Percentiles rank a stretch among this genome's conserved stretches.
Conservation (phyloP, 1,140 invertebrate species). For the Danaus melanippus region DNA sequence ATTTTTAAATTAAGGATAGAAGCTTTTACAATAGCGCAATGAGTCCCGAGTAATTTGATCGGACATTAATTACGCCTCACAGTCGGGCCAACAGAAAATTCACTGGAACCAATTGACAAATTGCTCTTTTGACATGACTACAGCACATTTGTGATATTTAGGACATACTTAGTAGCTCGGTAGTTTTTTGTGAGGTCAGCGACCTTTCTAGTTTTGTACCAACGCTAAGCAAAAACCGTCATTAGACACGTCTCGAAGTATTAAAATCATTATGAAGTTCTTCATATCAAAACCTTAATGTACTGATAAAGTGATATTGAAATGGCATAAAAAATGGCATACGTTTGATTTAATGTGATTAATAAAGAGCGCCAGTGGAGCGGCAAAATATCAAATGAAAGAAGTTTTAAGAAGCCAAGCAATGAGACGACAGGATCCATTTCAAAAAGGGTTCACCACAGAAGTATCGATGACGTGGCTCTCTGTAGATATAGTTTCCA, state of each 20-base stretch:
- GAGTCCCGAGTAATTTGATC: slow-evolving; percentile 24
- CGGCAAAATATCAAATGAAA: slow-evolving; percentile 1
- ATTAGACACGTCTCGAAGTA: too few relatives aligned
- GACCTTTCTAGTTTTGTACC: too few relatives aligned
- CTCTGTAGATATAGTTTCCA: too few relatives aligned
- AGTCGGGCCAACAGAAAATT: slow-evolving; percentile 28
- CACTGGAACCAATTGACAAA: slow-evolving; percentile 37
- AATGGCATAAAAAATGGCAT: too few relatives aligned
- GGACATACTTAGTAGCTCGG: background rate
- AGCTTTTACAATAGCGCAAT: background rate
- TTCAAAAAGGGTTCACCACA: slow-evolving; percentile 10
- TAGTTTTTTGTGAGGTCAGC: too few relatives aligned
- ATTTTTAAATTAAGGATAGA: too few relatives aligned
- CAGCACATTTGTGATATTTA: slow-evolving; percentile 3
- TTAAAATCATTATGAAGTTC: too few relatives aligned
- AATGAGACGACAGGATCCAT: slow-evolving; percentile 14
- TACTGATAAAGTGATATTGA: too few relatives aligned
- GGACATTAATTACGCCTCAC: slow-evolving; percentile 24
- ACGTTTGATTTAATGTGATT: background rate
- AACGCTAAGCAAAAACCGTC: too few relatives aligned
- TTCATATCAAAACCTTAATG: too few relatives aligned
- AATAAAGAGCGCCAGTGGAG: background rate
- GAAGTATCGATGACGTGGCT: slow-evolving; percentile 10
- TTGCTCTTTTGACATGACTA: slow-evolving; percentile 20
- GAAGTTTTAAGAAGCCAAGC: slow-evolving; percentile 8